Percentiles rank a stretch among this genome's conserved stretches.
Evolutionary conservation across 2,113 vertebrate species (phyloP).

Genomic region (Aptenodytes forsteri): DNA sequence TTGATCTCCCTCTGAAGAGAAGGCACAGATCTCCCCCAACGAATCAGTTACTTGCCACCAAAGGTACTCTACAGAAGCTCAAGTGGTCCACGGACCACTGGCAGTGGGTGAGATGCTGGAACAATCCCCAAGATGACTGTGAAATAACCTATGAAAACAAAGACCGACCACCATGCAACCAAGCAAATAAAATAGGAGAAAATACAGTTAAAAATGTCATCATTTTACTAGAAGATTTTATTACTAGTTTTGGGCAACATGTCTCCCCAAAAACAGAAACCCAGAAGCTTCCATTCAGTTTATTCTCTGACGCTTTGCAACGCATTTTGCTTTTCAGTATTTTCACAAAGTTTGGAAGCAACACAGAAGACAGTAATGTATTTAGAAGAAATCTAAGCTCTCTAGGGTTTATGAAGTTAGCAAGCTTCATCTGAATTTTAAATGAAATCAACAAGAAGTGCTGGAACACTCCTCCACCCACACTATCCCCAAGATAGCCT

Average conservation of each 20-base stretch:
- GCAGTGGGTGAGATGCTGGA: not conserved
- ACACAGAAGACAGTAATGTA: not conserved
- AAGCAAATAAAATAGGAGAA: not conserved
- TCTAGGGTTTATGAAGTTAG: not conserved
- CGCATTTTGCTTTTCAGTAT: not conserved
- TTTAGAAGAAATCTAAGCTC: not conserved
- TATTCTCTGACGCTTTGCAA: not conserved
- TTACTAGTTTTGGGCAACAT: not conserved
- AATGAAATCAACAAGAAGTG: not conserved
- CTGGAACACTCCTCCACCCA: constrained; percentile 14
- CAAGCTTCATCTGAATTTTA: constrained; percentile 24
- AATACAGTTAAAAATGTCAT: not conserved
- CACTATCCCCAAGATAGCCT: not conserved
- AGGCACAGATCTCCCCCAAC: not conserved
- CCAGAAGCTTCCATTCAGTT: not conserved
- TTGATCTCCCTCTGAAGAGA: not conserved
- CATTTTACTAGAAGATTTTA: not conserved
- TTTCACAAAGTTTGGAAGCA: not conserved
- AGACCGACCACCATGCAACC: not conserved
- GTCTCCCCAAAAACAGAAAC: not conserved
- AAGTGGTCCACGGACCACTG: not conserved
- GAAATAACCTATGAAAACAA: not conserved
- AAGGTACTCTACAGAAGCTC: not conserved
- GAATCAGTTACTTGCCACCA: not conserved
- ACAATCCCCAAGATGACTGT: not conserved